Evolutionary conservation across 2,113 vertebrate species (phyloP), one percentile per base, ranked within the genome.

Genomic region (Melanostigma gelatinosum): DNA sequence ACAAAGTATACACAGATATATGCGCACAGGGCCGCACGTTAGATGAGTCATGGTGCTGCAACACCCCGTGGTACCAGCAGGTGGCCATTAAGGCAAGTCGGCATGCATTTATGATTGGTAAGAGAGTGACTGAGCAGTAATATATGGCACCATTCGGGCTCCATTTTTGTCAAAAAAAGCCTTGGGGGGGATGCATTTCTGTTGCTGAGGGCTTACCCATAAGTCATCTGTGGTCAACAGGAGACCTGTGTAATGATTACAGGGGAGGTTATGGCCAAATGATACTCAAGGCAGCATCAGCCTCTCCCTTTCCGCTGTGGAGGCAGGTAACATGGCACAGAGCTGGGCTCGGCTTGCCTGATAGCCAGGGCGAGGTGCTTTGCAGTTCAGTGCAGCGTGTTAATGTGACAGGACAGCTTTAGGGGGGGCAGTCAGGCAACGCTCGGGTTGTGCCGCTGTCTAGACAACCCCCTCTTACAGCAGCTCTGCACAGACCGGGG

Each of bases 391-490:
- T 88, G 87, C 85, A 84, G 85, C 38, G n/a, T 80, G 84, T 84
- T 91, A 94, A 94, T 92, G 87, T 85, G 89, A 90, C 90, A 92
- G 87, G 89, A 93, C 91, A 91, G 90, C 90, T 93, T 85, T 78
- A 79, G 86, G 84, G 29, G 29, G 90, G 86, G 80, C 83, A 63
- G 87, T 71, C 73, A 77, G 85, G 86, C 83, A 84, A 85, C 38
- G 79, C 88, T 85, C 80, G 65, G 72, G 79, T 82, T 80, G 84
- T 58, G 79, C 61, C 58, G 79, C 84, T 75, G 90, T 94, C 93
- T 93, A 92, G 89, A 89, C 91, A 87, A 75, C 76, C 60, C 32
- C 86, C 83, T 34, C 79, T 78, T 74, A 82, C 75, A 85, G 71
- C 73, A 48, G 77, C 76, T 88, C 88, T 81, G 67, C 69, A 46